Conservation (phyloP, 2,113 vertebrate genomes). For the Callorhinus ursinus region DNA sequence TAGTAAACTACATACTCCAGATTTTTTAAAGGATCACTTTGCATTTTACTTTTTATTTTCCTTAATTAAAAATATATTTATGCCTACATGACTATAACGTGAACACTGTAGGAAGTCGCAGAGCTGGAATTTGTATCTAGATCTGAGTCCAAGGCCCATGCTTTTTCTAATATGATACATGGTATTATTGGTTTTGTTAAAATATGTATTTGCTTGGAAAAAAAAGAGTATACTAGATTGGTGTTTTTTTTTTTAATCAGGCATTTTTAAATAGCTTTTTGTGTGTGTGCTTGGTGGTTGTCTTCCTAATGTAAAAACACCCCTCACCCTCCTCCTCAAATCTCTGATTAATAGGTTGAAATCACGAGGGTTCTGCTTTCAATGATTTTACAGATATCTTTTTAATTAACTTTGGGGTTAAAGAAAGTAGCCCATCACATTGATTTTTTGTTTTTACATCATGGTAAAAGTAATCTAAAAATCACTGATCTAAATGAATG, state of each 20-base stretch:
- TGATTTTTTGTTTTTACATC: slow-evolving; percentile 53
- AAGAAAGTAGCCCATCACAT: slow-evolving; percentile 35
- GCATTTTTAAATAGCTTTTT: not conserved
- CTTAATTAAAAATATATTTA: slow-evolving; percentile 38
- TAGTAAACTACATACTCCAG: not conserved
- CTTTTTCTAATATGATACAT: slow-evolving; percentile 8
- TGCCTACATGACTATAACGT: not conserved
- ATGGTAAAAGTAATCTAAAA: slow-evolving; percentile 43
- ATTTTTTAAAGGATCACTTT: slow-evolving; percentile 13
- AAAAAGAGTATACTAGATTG: not conserved
- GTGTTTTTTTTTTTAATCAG: not conserved
- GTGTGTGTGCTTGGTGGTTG: not conserved
- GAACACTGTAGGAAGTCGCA: not conserved
- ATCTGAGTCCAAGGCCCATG: not conserved
- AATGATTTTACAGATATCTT: slow-evolving; percentile 56
- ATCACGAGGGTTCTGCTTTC: slow-evolving; percentile 31
- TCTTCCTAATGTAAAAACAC: slow-evolving; percentile 38
- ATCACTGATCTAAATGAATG: slow-evolving; percentile 33
- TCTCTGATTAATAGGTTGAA: slow-evolving; percentile 52
- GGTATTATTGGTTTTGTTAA: slow-evolving; percentile 27
- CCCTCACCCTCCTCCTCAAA: not conserved
- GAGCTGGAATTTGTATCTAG: not conserved
- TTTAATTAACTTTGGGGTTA: slow-evolving; percentile 59
- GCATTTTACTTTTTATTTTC: slow-evolving; percentile 41
- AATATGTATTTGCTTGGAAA: not conserved